These are phyloP conservation scores for Ochropleura plecta DNA, from an alignment of 2,888 invertebrate genomes.

Conservation along the genomic window DNA sequence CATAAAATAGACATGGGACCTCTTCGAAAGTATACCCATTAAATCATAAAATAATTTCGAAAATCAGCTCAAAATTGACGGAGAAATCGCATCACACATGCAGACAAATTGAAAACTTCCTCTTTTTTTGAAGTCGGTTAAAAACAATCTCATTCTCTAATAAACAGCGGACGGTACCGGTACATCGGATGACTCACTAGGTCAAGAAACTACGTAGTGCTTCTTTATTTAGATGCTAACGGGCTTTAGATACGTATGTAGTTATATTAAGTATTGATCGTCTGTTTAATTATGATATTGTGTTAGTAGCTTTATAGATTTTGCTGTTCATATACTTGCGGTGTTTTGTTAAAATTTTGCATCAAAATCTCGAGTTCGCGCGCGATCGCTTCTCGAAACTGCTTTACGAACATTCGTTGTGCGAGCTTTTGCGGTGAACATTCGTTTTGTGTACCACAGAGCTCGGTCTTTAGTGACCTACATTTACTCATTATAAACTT, in stretches of 20 bases:
- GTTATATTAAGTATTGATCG: slow-evolving; percentile 44
- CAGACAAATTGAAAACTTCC: no score
- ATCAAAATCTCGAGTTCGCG: neutral
- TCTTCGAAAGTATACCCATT: no score
- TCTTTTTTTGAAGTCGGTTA: slow-evolving; percentile 1
- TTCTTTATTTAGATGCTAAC: slow-evolving; percentile 76
- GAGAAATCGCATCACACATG: no score
- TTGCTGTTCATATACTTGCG: slow-evolving; percentile 1
- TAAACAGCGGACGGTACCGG: slow-evolving; percentile 56
- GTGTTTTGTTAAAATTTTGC: slow-evolving; percentile 7
- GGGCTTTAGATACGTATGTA: slow-evolving; percentile 31
- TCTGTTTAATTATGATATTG: slow-evolving; percentile 43
- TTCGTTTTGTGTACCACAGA: no score
- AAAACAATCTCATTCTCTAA: slow-evolving; percentile 42
- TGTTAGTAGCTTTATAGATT: slow-evolving; percentile 13
- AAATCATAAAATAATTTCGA: no score
- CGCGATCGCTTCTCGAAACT: neutral
- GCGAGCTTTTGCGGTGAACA: neutral
- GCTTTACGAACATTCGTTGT: neutral
- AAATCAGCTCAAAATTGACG: no score
- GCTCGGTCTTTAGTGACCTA: no score
- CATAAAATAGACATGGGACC: no score
- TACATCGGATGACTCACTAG: slow-evolving; percentile 74
- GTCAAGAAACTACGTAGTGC: slow-evolving; percentile 74
- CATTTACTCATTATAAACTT: no score